Evolutionary conservation across 2,888 invertebrate species (phyloP), one percentile per base, ranked within the genome.

Genomic region (Xanthorhoe spadicearia): DNA sequence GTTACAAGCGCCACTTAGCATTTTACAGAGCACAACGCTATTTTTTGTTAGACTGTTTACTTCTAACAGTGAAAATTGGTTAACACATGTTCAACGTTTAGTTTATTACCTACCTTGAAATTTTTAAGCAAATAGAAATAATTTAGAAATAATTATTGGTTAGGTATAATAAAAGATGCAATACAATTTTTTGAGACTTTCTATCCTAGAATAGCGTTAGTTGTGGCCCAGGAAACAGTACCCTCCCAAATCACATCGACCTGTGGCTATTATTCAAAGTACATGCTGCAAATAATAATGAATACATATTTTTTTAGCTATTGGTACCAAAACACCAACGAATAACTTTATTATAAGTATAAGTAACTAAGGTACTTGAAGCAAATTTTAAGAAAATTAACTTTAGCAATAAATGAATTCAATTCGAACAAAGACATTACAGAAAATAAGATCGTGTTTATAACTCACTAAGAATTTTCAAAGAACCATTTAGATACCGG

Each of bases 391-490:
- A 13, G 38, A 43, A 55, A 48, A 28, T 60, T 54, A 2, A 17
- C 48, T 17, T 48, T 17, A n/a, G 2, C 5, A 46, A 48, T 17
- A 53, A n/a, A 43, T 19, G 2, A 59, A 15, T 55, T 55, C 18
- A 43, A 64, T 64, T 50, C n/a, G 48, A 68, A 61, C 51, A 54
- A 52, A 74, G 72, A 60, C 73, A 58, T 77, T 76, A 77, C 60
- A 57, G 71, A 75, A 77, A 79, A 80, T 79, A 74, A 77, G 71
- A 77, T 74, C 64, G 74, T 77, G 77, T 78, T 80, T 80, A 77
- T 79, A 77, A 77, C 74, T 77, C 64, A 66, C 66, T 61, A 66
- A 64, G 74, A 80, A 81, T 76, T 83, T 79, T 75, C 69, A 74
- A 79, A 77, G 79, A 71, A 55, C 70, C 78, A 74, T 79, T 81